phyloP scores from a whole-genome alignment of 1,140 invertebrate genomes.

The Heterodera carotae region DNA sequence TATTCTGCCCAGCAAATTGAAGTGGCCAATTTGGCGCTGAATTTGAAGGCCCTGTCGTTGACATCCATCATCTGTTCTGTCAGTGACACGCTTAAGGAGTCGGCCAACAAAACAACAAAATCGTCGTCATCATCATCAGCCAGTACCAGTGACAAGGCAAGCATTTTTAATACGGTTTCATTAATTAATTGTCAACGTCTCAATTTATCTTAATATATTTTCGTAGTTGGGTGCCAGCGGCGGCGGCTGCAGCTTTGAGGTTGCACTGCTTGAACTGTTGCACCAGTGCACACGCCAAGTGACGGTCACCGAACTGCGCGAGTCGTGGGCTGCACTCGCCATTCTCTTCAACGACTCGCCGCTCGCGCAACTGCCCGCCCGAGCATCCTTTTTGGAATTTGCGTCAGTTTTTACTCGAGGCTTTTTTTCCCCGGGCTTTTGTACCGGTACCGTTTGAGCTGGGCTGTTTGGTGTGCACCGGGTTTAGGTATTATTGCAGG shows the following conservation, averaged over 20 bases:
- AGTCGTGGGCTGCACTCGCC: constrained; percentile 79
- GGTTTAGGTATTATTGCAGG: too few species aligned
- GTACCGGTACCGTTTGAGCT: too few species aligned
- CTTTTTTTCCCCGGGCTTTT: too few species aligned
- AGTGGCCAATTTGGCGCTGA: constrained; percentile 56
- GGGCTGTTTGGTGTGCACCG: too few species aligned
- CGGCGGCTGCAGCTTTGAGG: constrained; percentile 68
- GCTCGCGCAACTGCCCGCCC: constrained; percentile 72
- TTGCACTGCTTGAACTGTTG: constrained; percentile 73
- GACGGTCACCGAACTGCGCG: constrained; percentile 74
- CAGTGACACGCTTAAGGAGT: constrained; percentile 78
- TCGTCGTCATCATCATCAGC: neutral
- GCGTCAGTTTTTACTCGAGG: constrained; percentile 70
- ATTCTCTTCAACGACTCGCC: constrained; percentile 78
- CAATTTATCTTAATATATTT: constrained; percentile 60
- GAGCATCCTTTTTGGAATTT: constrained; percentile 79
- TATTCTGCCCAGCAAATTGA: constrained; percentile 55
- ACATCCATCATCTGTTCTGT: constrained; percentile 84
- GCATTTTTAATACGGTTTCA: neutral
- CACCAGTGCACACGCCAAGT: constrained; percentile 75
- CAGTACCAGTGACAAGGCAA: neutral
- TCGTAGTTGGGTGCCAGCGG: constrained; percentile 41
- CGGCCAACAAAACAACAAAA: constrained; percentile 69
- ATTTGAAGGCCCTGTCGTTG: constrained; percentile 79
- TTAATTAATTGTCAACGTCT: too few species aligned